Evolutionary conservation across 1,140 invertebrate genomes (phyloP).

Genomic region (Magallana angulata): DNA sequence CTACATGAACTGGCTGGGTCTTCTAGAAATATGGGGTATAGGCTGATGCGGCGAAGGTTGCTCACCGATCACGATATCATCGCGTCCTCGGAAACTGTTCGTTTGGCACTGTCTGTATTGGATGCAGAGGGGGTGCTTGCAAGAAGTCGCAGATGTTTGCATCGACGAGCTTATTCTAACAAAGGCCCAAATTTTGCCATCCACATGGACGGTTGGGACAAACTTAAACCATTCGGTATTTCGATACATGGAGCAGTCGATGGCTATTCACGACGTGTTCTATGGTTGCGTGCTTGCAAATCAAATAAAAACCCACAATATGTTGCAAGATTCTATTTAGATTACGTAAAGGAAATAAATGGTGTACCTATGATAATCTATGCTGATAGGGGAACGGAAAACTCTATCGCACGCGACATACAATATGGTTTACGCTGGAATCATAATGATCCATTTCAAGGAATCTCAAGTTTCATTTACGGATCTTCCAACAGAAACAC

Average conservation of each 20-base stretch:
- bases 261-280: conserved; percentile 41
- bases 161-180: conserved; percentile 1
- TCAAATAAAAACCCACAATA: conserved; percentile 44
- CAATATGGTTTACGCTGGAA: conserved; percentile 37
- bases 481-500: conserved; percentile 42
- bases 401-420: conserved; percentile 22
- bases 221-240: conserved; percentile 45
- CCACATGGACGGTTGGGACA: conserved; percentile 49
- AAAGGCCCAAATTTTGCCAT: conserved; percentile 49
- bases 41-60: conserved; percentile 12
- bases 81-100: conserved; percentile 10
- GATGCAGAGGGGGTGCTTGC: neutral
- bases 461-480: conserved; percentile 43
- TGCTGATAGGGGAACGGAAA: conserved; percentile 42
- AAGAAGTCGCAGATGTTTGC: neutral
- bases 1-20: neutral
- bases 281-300: conserved; percentile 41
- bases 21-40: conserved; percentile 33
- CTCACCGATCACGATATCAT: neutral
- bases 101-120: neutral
- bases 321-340: conserved; percentile 37
- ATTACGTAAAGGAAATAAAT: conserved; percentile 42
- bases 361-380: conserved; percentile 32
- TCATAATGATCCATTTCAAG: conserved; percentile 36
- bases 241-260: conserved; percentile 38